phyloP scores from a whole-genome alignment of 1,140 invertebrate species.

The Zaprionus lachaisei region DNA sequence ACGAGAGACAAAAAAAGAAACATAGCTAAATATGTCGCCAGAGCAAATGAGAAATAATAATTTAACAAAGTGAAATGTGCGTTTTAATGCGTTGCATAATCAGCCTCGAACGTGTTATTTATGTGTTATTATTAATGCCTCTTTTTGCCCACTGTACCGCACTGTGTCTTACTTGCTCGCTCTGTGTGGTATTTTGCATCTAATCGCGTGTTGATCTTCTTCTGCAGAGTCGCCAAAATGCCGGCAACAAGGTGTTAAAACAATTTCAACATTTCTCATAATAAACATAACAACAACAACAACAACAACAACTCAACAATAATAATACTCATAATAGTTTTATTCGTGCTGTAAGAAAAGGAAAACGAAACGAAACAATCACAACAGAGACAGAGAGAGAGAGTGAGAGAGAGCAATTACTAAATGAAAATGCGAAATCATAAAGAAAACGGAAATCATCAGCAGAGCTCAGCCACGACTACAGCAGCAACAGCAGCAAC shows the following conservation, averaged over 20 bases:
- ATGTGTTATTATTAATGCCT: constrained; percentile 29
- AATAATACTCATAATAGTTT: constrained; percentile 40
- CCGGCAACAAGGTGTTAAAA: constrained; percentile 55
- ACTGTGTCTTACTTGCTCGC: not conserved
- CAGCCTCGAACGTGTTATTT: constrained; percentile 32
- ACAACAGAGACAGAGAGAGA: not conserved
- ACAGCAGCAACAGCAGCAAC: constrained; percentile 34
- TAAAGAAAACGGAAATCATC: constrained; percentile 75
- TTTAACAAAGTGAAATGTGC: constrained; percentile 60
- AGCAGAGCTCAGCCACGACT: constrained; percentile 49
- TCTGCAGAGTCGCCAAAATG: constrained; percentile 46
- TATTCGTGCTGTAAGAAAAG: constrained; percentile 28
- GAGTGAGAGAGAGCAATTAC: constrained; percentile 44
- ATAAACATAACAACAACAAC: constrained; percentile 31
- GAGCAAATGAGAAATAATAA: constrained; percentile 67
- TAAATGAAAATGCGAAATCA: constrained; percentile 80
- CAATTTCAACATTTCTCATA: constrained; percentile 47
- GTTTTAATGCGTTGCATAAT: constrained; percentile 31
- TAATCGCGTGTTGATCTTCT: constrained; percentile 33
- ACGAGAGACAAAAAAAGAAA: constrained; percentile 6
- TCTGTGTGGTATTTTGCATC: constrained; percentile 10
- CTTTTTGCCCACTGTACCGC: not conserved
- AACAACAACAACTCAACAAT: constrained; percentile 8
- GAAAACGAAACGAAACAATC: constrained; percentile 39
- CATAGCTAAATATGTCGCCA: constrained; percentile 53